phyloP scores from a whole-genome alignment of 2,888 invertebrate species.

The Odontomyia ornata region DNA sequence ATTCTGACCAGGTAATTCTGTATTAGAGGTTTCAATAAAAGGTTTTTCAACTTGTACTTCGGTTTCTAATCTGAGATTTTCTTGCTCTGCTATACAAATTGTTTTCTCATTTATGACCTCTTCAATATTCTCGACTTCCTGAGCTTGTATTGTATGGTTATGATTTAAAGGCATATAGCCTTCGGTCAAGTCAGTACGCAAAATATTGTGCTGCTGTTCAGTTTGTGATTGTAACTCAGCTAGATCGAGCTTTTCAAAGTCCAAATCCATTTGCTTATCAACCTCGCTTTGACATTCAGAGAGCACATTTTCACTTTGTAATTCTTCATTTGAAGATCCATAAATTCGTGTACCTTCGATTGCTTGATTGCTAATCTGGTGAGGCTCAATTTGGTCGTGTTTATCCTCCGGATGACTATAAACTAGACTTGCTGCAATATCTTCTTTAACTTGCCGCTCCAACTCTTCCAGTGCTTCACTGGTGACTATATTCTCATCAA shows the following conservation, averaged over 20 bases:
- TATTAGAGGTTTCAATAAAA: background rate
- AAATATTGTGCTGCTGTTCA: background rate
- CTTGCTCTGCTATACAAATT: background rate
- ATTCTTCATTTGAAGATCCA: too few species aligned
- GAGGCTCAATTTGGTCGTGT: too few species aligned
- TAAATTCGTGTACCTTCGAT: background rate
- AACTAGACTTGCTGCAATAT: background rate
- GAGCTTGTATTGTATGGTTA: background rate
- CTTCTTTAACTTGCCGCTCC: background rate
- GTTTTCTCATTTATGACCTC: background rate
- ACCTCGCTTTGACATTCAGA: background rate
- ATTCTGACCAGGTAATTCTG: background rate
- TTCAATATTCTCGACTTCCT: background rate
- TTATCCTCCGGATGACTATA: too few species aligned
- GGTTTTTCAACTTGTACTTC: background rate
- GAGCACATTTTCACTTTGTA: too few species aligned
- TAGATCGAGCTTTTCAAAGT: constrained; percentile 25
- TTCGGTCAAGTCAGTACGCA: background rate
- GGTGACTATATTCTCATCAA: too few species aligned
- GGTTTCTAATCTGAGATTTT: background rate
- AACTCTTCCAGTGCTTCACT: too few species aligned
- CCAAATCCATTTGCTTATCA: constrained; percentile 21
- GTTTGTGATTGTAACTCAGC: constrained; percentile 9
- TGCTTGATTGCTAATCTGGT: background rate
- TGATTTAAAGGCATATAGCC: background rate